phyloP scores from a whole-genome alignment of 92 coral and sea anemone genomes.

The Metridium senile region DNA sequence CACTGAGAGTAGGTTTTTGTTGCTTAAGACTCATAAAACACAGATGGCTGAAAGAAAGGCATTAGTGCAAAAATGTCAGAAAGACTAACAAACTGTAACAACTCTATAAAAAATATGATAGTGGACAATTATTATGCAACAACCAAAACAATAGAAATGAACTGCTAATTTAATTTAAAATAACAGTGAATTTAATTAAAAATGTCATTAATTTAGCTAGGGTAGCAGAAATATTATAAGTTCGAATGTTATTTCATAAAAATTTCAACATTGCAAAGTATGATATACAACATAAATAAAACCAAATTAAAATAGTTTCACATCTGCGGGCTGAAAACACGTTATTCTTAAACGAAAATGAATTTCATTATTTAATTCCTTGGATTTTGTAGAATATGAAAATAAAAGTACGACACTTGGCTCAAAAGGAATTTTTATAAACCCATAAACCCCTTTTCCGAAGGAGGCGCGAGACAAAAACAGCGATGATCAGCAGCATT shows the following conservation, averaged over 20 bases:
- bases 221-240: too few relatives aligned
- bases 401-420: neutral
- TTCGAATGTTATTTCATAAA: neutral
- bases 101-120: too few relatives aligned
- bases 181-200: too few relatives aligned
- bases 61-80: neutral
- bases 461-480: too few relatives aligned
- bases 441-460: too few relatives aligned
- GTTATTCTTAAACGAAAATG: neutral
- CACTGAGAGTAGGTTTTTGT: constrained; percentile 99
- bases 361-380: neutral
- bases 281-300: neutral
- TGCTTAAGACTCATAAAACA: constrained; percentile 99
- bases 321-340: neutral
- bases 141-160: too few relatives aligned
- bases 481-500: too few relatives aligned
- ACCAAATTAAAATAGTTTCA: neutral
- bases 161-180: too few relatives aligned
- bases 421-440: neutral
- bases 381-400: too few relatives aligned
- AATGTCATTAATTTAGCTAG: too few relatives aligned
- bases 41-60: constrained; percentile 74
- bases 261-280: neutral
- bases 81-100: too few relatives aligned
- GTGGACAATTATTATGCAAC: too few relatives aligned